These are phyloP conservation scores for Diorhabda carinulata DNA, from an alignment of 1,140 invertebrate species.

Conservation along the genomic window DNA sequence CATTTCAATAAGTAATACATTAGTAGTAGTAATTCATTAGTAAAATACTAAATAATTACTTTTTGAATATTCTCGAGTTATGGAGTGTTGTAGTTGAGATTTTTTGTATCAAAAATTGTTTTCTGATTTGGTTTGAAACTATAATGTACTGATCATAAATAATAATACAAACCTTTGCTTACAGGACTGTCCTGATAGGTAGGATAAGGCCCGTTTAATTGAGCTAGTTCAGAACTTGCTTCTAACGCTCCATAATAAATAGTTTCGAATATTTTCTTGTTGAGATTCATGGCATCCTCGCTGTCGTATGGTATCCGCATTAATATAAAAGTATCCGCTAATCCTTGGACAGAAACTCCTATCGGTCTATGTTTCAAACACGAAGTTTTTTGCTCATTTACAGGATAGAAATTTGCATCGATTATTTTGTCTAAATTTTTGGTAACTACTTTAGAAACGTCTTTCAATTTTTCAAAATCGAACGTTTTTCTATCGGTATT, in stretches of 20 bases:
- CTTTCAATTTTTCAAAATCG: slow-evolving; percentile 86
- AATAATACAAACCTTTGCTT: slow-evolving; percentile 62
- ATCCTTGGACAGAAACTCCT: slow-evolving; percentile 77
- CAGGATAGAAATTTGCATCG: slow-evolving; percentile 94
- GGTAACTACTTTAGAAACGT: slow-evolving; percentile 76
- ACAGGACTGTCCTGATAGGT: slow-evolving; percentile 88
- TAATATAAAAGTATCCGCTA: slow-evolving; percentile 95
- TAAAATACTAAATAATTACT: too few species aligned
- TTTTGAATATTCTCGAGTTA: too few species aligned
- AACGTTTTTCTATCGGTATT: slow-evolving; percentile 69
- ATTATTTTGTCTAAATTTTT: slow-evolving; percentile 97
- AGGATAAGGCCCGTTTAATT: slow-evolving; percentile 80
- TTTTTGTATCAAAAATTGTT: too few species aligned
- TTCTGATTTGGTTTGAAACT: too few species aligned
- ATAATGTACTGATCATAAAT: too few species aligned
- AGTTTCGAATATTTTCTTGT: slow-evolving; percentile 96
- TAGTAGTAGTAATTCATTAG: too few species aligned
- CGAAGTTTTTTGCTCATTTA: slow-evolving; percentile 81
- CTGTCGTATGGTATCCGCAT: slow-evolving; percentile 92
- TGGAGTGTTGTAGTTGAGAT: too few species aligned
- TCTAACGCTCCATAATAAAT: slow-evolving; percentile 95
- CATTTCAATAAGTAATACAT: too few species aligned
- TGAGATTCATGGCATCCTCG: slow-evolving; percentile 78
- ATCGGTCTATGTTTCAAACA: slow-evolving; percentile 94
- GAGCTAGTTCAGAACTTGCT: slow-evolving; percentile 93